Conservation (phyloP, 2,888 invertebrate species). For the Enoplolaimus lenunculus region DNA sequence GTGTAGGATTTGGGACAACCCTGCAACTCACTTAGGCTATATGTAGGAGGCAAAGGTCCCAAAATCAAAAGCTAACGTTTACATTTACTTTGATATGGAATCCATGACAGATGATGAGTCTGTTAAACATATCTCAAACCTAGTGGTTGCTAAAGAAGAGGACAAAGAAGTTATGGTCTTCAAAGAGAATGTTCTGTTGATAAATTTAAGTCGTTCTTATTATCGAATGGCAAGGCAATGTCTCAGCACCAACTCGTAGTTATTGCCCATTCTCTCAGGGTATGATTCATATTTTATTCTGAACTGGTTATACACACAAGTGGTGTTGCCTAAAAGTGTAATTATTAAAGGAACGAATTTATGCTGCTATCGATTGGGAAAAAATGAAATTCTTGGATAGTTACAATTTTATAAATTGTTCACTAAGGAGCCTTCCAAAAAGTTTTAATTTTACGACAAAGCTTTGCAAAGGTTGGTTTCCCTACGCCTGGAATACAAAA, state of each 20-base stretch:
- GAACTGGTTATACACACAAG: neutral
- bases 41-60: too few relatives aligned
- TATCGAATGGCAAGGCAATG: neutral
- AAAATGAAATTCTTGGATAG: neutral
- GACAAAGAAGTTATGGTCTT: too few relatives aligned
- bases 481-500: neutral
- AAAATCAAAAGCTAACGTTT: too few relatives aligned
- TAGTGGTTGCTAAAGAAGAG: neutral
- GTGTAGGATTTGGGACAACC: too few relatives aligned
- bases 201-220: neutral
- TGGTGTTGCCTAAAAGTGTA: neutral
- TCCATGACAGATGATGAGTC: too few relatives aligned
- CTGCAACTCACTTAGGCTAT: too few relatives aligned
- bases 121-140: constrained; percentile 2
- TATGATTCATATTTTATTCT: neutral
- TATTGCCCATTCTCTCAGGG: neutral
- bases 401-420: neutral
- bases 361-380: neutral
- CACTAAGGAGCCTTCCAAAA: neutral
- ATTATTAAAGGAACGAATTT: neutral
- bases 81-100: too few relatives aligned
- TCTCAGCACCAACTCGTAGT: neutral
- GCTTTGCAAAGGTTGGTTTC: constrained; percentile 2
- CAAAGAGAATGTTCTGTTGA: neutral
- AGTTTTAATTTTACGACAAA: neutral